phyloP scores from a whole-genome alignment of 1,140 invertebrate species.

The Sycophaga agraensis region DNA sequence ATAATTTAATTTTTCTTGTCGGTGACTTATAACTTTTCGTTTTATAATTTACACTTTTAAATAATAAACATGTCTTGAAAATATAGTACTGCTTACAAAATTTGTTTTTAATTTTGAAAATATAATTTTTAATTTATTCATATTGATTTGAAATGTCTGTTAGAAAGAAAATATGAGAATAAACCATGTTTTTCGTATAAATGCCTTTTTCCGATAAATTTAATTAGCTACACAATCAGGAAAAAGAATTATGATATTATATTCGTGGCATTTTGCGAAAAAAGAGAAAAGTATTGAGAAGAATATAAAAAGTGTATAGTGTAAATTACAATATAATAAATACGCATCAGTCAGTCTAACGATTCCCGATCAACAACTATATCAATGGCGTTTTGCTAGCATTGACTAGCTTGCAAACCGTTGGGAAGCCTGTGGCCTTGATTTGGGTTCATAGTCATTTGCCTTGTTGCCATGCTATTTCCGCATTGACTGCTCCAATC shows the following conservation, averaged over 20 bases:
- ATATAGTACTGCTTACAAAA: conserved; percentile 3
- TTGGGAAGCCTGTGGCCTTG: conserved; percentile 46
- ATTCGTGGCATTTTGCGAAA: not conserved
- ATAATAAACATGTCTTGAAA: conserved; percentile 3
- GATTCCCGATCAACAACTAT: conserved; percentile 11
- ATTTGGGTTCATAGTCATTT: conserved; percentile 47
- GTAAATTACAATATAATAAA: conserved; percentile 28
- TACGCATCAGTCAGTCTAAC: conserved; percentile 24
- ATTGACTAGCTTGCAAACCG: conserved; percentile 43
- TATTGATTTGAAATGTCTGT: conserved; percentile 1
- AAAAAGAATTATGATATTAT: not conserved
- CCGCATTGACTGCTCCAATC: conserved; percentile 78
- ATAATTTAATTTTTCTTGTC: not conserved
- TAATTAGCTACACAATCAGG: not conserved
- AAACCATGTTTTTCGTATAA: not conserved
- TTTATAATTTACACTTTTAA: conserved; percentile 11
- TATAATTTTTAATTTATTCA: conserved; percentile 2
- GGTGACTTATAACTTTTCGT: not conserved
- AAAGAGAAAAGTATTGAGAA: conserved; percentile 4
- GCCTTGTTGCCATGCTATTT: conserved; percentile 50
- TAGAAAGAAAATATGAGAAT: not conserved
- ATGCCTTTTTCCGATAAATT: not conserved
- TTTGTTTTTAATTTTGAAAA: not conserved
- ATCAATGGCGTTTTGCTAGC: conserved; percentile 39
- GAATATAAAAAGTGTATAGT: conserved; percentile 15